Percentiles rank a stretch among this genome's conserved stretches.
Conservation (phyloP, 2,113 vertebrate genomes). For the Prionailurus viverrinus region DNA sequence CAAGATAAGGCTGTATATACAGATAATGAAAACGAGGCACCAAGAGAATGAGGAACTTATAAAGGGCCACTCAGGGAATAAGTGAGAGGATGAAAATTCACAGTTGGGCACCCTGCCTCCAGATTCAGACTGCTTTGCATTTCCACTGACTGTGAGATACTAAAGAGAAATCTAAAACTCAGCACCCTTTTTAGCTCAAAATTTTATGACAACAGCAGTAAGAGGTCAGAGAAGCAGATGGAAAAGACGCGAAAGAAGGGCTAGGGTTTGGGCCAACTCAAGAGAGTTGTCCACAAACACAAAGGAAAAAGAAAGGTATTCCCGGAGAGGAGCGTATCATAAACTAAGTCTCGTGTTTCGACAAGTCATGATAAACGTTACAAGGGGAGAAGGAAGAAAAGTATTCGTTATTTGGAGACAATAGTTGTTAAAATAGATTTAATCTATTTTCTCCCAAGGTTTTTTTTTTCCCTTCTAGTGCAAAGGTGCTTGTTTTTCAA, state of each 20-base stretch:
- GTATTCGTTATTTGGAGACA: neutral
- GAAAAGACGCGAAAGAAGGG: neutral
- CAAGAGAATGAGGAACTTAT: neutral
- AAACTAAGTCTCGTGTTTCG: neutral
- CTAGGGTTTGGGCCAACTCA: neutral
- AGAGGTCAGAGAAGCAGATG: neutral
- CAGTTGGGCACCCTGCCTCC: neutral
- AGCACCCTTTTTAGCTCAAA: neutral
- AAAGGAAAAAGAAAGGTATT: neutral
- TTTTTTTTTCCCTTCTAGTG: neutral
- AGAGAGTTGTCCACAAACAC: neutral
- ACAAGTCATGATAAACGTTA: neutral
- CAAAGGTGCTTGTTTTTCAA: neutral
- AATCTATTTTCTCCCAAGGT: neutral
- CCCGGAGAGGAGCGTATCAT: neutral
- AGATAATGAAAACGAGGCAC: neutral
- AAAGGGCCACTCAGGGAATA: neutral
- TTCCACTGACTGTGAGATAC: neutral
- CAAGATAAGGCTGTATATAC: neutral
- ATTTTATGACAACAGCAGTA: neutral
- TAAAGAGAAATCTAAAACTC: neutral
- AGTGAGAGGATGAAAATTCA: neutral
- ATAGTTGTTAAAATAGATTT: neutral
- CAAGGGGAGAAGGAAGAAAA: neutral
- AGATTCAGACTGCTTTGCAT: neutral